Conservation (phyloP, 2,888 invertebrate genomes). For the Balanococcus diminutus region DNA sequence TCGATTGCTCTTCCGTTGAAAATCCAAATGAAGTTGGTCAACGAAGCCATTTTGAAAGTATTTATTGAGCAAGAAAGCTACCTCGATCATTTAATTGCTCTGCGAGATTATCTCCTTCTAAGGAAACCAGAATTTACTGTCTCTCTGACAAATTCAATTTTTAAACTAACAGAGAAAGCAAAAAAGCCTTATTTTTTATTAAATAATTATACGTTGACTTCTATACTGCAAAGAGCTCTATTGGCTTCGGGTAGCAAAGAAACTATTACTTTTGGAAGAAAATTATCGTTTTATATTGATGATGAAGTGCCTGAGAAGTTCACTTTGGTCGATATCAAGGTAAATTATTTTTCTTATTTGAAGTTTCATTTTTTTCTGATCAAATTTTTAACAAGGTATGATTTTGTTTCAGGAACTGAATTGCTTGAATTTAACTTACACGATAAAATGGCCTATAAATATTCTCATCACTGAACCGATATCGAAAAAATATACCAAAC, state of each 20-base stretch:
- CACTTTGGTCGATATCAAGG: conserved; percentile 24
- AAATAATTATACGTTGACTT: conserved; percentile 33
- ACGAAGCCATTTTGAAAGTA: conserved; percentile 44
- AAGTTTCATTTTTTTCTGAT: neutral
- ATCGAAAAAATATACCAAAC: conserved; percentile 9
- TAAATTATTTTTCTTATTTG: neutral
- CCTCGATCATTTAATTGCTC: conserved; percentile 39
- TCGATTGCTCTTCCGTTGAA: conserved; percentile 13
- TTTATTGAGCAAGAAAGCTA: conserved; percentile 48
- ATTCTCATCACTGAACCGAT: conserved; percentile 51
- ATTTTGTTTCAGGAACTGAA: conserved; percentile 42
- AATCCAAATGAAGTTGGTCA: conserved; percentile 42
- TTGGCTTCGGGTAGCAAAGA: neutral
- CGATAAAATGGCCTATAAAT: conserved; percentile 49
- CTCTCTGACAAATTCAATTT: conserved; percentile 31
- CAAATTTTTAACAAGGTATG: neutral
- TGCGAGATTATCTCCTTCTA: conserved; percentile 37
- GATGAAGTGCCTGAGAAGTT: conserved; percentile 22
- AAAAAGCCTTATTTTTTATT: conserved; percentile 36
- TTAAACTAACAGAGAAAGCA: conserved; percentile 30
- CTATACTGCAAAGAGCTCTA: conserved; percentile 31
- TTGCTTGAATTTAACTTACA: conserved; percentile 21
- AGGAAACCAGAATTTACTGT: conserved; percentile 41
- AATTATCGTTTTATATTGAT: conserved; percentile 11
- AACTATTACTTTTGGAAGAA: conserved; percentile 16